phyloP scores from a whole-genome alignment of 2,888 invertebrate species.

The Limnephilus auricula region DNA sequence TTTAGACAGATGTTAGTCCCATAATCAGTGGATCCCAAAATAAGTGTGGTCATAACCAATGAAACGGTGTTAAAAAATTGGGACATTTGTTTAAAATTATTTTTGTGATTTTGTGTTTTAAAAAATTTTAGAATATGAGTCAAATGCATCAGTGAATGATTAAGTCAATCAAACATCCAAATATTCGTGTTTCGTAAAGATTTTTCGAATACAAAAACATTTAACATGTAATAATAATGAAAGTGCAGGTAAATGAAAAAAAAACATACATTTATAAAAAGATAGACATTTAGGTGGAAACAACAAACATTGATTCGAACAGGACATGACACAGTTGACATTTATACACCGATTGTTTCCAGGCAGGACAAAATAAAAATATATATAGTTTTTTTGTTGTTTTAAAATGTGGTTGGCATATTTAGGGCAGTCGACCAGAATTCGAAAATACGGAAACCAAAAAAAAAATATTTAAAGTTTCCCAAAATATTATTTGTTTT shows the following conservation, averaged over 20 bases:
- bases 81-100: neutral
- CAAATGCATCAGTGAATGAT: neutral
- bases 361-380: neutral
- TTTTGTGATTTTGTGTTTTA: neutral
- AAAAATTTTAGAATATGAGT: neutral
- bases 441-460: constrained; percentile 15
- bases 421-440: constrained; percentile 14
- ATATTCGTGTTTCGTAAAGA: constrained; percentile 3
- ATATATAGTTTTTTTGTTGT: constrained; percentile 5
- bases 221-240: constrained; percentile 35
- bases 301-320: constrained; percentile 14
- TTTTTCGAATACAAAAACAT: constrained; percentile 49
- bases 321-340: constrained; percentile 15
- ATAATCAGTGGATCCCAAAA: neutral
- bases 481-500: constrained; percentile 30
- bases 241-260: constrained; percentile 12
- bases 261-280: neutral
- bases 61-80: neutral
- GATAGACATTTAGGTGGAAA: neutral
- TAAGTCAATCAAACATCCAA: neutral
- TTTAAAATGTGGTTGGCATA: constrained; percentile 12
- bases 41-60: neutral
- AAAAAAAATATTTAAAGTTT: constrained; percentile 33
- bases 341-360: constrained; percentile 40
- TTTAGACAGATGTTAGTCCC: neutral